Base-by-base conservation (phyloP, 2,888 invertebrate species). In the Lymantria dispar region DNA sequence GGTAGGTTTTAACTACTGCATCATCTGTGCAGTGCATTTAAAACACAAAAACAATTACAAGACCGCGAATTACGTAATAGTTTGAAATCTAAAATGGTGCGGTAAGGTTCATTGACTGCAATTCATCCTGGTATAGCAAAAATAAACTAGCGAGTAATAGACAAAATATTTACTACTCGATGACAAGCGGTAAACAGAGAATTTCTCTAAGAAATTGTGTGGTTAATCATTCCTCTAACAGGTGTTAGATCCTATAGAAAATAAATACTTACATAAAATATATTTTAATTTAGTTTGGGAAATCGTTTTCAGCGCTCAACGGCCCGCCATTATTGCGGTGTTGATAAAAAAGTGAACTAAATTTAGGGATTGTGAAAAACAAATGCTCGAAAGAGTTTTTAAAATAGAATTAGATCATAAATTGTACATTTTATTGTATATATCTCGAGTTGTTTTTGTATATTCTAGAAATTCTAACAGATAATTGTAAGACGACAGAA, bases 121-220 rank as follows among this genome's bases (percentile, higher is more conserved):
- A 66, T 66, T 58, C 60, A 66, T 66, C 55, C 38, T 11, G 41
- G 11, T 52, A 60, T 53, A 66, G 60, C 60, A 60, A 62, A 64
- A 65, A 68, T 60, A 67, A 65, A 65, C 68, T 13, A 44, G 12
- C 31, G 39, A 48, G 42, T 29, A 45, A 52, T 56, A 64, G 68
- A 58, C 58, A 62, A 43, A 55, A 65, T 64, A 69, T 69, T 69
- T 68, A 68, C 56, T 57, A 43, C n/a, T 48, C 40, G 70, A 50
- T 58, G 70, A 70, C 64, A 60, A 50, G 54, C 47, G 10, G 46
- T 64, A 68, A 70, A 69, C 70, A 70, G 39, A 60, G 52, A 43
- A 58, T 63, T 43, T 59, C 56, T 58, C 55, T 59, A 54, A 50
- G 61, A 30, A 63, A 48, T 39, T 33, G 3, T 37, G 58, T 54